Base-by-base conservation (phyloP, 2,113 vertebrate genomes). In the Nothoprocta pentlandii region DNA sequence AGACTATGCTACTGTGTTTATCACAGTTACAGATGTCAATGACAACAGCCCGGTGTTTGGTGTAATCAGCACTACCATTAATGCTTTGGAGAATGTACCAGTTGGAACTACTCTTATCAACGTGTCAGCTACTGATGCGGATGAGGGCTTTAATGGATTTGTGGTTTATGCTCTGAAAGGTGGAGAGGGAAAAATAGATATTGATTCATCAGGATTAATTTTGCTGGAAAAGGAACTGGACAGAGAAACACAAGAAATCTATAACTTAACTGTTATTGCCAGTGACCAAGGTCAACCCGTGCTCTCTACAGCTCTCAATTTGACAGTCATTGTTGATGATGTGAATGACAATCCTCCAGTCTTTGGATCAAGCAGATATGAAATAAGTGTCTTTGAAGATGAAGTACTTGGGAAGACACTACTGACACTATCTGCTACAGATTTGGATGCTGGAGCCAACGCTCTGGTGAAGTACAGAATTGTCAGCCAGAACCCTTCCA, bases 41-140 rank as follows among this genome's bases (percentile, higher is more conserved):
- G 98, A 98, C 32, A 98, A 98, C 93, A 94, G 87, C 49, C 98
- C 98, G 3, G 77, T 93, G 44, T 98, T 98, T 68, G 56, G 10
- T 49, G 16, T 7, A 32, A 67, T 8, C 54, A 92, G 30, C 26
- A 16, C 95, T 56, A 59, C 84, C 4, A 0, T 78, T 42, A 34
- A 47, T 1, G 11, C 98, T 32, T 9, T 4, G 4, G 98, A 98
- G 89, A 92, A 97, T 3, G 0, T 2, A 4, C 9, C 63, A 1
- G 28, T 30, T 3, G 97, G 97, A 47, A 59, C 75, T 61, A 74
- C 10, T 1, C 17, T 98, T 16, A 78, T 92, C 23, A 6, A 3
- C 0, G 84, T 97, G 46, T 5, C 26, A 0, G 98, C 98, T 28
- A 97, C 90, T 0, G 98, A 98, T 20, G 75, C 19, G 8, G 98